A percentile compares a stretch with the other conserved stretches of the same genome.
phyloP scores from a whole-genome alignment of 2,888 invertebrate genomes.

The Eudemis profundana region DNA sequence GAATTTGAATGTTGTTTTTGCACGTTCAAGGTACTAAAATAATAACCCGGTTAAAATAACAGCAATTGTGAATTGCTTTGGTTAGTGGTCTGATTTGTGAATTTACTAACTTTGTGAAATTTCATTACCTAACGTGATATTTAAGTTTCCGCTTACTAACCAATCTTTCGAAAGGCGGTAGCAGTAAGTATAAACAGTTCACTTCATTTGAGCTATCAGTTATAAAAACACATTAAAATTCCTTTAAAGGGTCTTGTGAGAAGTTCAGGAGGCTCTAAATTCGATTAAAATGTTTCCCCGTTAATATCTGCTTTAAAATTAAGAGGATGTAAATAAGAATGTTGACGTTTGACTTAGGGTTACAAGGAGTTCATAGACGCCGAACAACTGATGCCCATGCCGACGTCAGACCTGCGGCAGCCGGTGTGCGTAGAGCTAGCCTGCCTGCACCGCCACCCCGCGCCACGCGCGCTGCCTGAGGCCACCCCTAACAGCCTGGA shows the following conservation, averaged over 20 bases:
- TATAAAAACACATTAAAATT: not conserved
- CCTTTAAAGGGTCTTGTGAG: not conserved
- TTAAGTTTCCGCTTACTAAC: conserved; percentile 33
- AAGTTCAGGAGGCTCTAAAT: not conserved
- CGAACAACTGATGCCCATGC: conserved; percentile 94
- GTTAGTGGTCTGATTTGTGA: not conserved
- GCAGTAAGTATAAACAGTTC: conserved; percentile 33
- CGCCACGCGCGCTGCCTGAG: conserved; percentile 80
- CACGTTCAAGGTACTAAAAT: conserved; percentile 94
- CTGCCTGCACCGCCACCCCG: conserved; percentile 86
- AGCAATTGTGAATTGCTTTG: conserved; percentile 11
- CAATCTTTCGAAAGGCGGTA: conserved; percentile 25
- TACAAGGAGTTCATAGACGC: conserved; percentile 96
- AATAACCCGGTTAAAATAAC: conserved; percentile 59
- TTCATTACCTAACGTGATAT: conserved; percentile 1
- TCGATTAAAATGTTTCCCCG: not conserved
- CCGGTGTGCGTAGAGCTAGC: conserved; percentile 93
- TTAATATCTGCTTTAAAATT: not conserved
- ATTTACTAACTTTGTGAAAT: conserved; percentile 15
- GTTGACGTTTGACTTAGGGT: conserved; percentile 84
- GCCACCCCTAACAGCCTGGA: conserved; percentile 82
- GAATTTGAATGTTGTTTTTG: conserved; percentile 99
- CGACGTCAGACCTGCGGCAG: conserved; percentile 93
- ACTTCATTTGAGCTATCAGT: conserved; percentile 1
- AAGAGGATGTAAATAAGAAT: conserved; percentile 33